Base-by-base conservation (phyloP, 2,797 vertebrate species). In the Rallus crepitans region DNA sequence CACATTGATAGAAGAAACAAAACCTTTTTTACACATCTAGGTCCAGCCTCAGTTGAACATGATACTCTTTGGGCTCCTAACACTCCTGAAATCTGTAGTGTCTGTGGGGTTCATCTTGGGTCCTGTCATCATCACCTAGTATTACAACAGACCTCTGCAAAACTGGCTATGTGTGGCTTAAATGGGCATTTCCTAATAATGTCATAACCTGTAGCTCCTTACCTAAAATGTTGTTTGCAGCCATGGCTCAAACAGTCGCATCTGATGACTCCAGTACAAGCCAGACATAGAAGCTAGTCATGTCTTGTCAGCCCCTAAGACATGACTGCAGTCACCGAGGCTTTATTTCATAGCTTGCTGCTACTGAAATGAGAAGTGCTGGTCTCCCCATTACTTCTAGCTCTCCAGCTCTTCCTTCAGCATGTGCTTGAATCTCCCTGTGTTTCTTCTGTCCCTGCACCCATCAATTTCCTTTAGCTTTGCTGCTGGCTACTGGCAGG, bases 21-120 rank as follows among this genome's bases (percentile, higher is more conserved):
- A 42, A 28, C 0, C 8, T 53, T 31, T 84, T 73, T 30, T 53
- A 13, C 9, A 6, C 13, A 12, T 15, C 35, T 42, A 66, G 45
- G 37, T 63, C 37, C 73, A 90, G 15, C 28, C 35, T 76, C 35
- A 69, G 42, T 35, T 45, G 59, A 56, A 15, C 13, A 1, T 6
- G 23, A 5, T 76, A 27, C 15, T 79, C 33, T 66, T 13, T 27
- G 80, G 8, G 20, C 56, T 84, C 83, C 9, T 65, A 48, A 69
- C 14, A 59, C 0, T 0, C 3, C 15, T 3, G 14, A 53, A 6
- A 69, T 10, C 21, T 11, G 37, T 16, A 11, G 7, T 3, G 4
- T 57, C 40, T 33, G 25, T 35, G 30, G n/a, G 37, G 9, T 33
- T 80, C 81, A 84, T 18, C 50, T 72, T 57, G 15, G 8, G 14